Base-by-base conservation (phyloP, 2,888 invertebrate genomes). In the Monopis laevigella region DNA sequence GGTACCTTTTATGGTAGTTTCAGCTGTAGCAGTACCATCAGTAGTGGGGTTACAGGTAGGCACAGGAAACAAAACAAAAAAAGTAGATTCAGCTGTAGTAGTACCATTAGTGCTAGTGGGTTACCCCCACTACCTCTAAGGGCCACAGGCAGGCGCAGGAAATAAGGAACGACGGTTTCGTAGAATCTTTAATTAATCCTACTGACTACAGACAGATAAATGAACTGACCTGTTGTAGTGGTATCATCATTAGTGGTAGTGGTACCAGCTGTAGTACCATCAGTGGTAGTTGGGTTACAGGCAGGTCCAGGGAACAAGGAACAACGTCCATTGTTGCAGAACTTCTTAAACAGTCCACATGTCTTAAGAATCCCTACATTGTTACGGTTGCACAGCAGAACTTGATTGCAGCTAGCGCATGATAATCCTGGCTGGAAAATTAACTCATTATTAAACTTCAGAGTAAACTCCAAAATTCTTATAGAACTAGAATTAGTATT, bases 311-410 rank as follows among this genome's bases (percentile, higher is more conserved):
- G 58, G 39, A 19, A 41, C 7, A 45, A 42, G 0, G 75, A 70
- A 53, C 77, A 78, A 10, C 50, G 43, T 0, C 77, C 74, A 39
- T 53, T 54, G 47, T 52, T 57, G 49, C 73, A 73, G 52, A 61
- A 62, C 1, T 52, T 58, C 14, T 53, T 48, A 2, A 54, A 2
- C 2, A 58, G 59, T 4, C 47, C 46, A 50, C 72, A 73, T n/a
- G 43, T 51, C 14, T 49, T 56, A 1, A 56, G 35, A 0, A 52
- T 43, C 3, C 63, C 72, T 0, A 52, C 43, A 49, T 62, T 61
- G 44, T 46, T 55, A 1, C 51, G 40, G 10, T 50, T 50, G 45
- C 73, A 73, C 21, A 45, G 46, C 12, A 62, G 48, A 0, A 56
- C 54, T 42, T 53, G 50, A 2, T 46, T 45, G 47, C 73, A 73